Conservation (phyloP, 1,140 invertebrate species). For the Drosophila jambulina region DNA sequence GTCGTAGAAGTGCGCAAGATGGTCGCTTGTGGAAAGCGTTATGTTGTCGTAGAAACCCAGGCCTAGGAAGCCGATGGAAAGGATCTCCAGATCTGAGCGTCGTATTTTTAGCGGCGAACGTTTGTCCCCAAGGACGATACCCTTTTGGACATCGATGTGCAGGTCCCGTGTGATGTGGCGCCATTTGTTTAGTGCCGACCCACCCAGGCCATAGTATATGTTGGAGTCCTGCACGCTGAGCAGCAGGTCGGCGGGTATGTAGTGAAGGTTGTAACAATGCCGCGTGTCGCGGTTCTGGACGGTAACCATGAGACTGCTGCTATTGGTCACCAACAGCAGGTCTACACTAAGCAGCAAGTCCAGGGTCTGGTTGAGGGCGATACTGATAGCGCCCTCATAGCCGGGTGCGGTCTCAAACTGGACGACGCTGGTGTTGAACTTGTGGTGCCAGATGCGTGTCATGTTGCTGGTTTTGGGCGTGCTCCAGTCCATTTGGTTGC, state of each 20-base stretch:
- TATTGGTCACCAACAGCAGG: slow-evolving; percentile 90
- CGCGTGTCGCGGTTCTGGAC: slow-evolving; percentile 92
- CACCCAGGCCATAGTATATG: slow-evolving; percentile 95
- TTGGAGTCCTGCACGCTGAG: slow-evolving; percentile 91
- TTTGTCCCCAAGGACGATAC: slow-evolving; percentile 88
- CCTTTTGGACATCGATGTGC: slow-evolving; percentile 96
- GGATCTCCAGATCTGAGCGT: slow-evolving; percentile 90
- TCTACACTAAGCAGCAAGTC: slow-evolving; percentile 93
- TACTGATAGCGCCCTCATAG: slow-evolving; percentile 88
- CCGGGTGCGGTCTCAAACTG: slow-evolving; percentile 91
- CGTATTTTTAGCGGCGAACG: slow-evolving; percentile 88
- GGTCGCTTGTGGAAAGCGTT: slow-evolving; percentile 92
- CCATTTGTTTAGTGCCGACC: slow-evolving; percentile 89
- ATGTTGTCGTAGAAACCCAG: slow-evolving; percentile 93
- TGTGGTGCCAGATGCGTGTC: slow-evolving; percentile 87
- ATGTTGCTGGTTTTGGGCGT: slow-evolving; percentile 88
- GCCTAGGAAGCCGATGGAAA: slow-evolving; percentile 86
- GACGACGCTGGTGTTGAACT: slow-evolving; percentile 87
- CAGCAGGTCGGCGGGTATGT: slow-evolving; percentile 90
- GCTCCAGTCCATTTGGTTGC: slow-evolving; percentile 88
- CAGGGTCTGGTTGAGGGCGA: slow-evolving; percentile 89
- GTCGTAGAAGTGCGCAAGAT: slow-evolving; percentile 95
- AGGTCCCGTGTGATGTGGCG: slow-evolving; percentile 94
- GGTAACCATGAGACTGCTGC: slow-evolving; percentile 92
- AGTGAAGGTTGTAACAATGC: slow-evolving; percentile 92